These are phyloP conservation scores for Coelopa frigida DNA, from an alignment of 1,140 invertebrate genomes.

Conservation along the genomic window DNA sequence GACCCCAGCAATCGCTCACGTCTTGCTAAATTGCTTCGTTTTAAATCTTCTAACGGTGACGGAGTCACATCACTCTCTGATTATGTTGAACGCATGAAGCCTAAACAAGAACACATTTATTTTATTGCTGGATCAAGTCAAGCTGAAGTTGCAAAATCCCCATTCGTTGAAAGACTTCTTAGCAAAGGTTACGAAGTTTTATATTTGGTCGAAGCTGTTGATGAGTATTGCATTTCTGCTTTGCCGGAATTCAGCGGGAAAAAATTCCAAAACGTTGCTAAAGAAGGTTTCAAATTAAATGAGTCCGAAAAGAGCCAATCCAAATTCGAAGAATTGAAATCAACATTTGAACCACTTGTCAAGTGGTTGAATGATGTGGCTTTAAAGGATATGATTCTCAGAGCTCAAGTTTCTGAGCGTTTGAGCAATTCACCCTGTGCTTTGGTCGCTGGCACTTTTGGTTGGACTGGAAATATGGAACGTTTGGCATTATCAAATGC, in stretches of 20 bases:
- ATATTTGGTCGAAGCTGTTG: constrained; percentile 92
- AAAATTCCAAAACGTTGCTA: constrained; percentile 99
- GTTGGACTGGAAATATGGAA: constrained; percentile 99
- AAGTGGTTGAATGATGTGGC: constrained; percentile 85
- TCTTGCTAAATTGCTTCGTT: constrained; percentile 88
- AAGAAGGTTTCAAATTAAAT: constrained; percentile 90
- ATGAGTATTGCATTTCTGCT: constrained; percentile 95
- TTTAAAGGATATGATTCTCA: constrained; percentile 77
- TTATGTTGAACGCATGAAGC: constrained; percentile 94
- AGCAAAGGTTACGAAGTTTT: constrained; percentile 96
- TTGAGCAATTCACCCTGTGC: constrained; percentile 91
- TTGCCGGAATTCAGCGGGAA: constrained; percentile 99
- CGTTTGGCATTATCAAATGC: constrained; percentile 92
- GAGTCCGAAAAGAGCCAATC: constrained; percentile 78
- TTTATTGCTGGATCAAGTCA: constrained; percentile 88
- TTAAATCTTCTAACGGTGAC: constrained; percentile 74
- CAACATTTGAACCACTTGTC: constrained; percentile 80
- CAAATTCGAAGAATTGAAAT: constrained; percentile 70
- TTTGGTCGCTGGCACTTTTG: constrained; percentile 92
- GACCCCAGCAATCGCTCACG: constrained; percentile 93
- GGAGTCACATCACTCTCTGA: constrained; percentile 71
- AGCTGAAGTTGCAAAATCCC: constrained; percentile 86
- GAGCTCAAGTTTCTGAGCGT: constrained; percentile 83
- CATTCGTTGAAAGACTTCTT: constrained; percentile 90
- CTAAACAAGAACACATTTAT: constrained; percentile 94